Base-by-base conservation (phyloP, 1,140 invertebrate genomes). In the Drosophila watanabei region DNA sequence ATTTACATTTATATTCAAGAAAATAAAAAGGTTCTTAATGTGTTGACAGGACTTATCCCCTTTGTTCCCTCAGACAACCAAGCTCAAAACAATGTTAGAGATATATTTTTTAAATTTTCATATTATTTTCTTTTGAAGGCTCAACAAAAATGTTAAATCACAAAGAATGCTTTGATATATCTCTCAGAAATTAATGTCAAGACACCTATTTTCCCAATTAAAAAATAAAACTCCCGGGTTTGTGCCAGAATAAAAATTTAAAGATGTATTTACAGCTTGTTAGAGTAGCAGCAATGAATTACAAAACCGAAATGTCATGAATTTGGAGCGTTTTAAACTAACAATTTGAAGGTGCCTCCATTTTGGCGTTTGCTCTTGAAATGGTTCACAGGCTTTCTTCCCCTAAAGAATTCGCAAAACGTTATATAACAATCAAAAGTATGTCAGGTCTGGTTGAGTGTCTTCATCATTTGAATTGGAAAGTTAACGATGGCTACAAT, bases 371-470 rank as follows among this genome's bases (percentile, higher is more conserved):
- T 30, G 14, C 5, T 24, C 13, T 8, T 5, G 6, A 56, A 16
- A 16, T 24, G 33, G 14, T 24, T 37, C 16, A 3, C 52, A 4
- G 52, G 18, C 33, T 24, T 45, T 46, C 49, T 41, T 71, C 63
- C 68, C 68, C 68, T 56, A 30, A 13, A 13, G 4, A 46, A 48
- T 8, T 54, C 63, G 68, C 68, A 71, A 71, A 71, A 33, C 68
- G 68, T 46, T 68, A 24, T 68, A 71, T 62, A 71, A 70, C 62
- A 28, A 20, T 7, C 5, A 16, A 24, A 24, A 24, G 2, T 7
- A 14, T 41, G 10, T 28, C 24, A 24, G 24, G 20, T 28, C 20
- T 24, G 32, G n/a, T n/a, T n/a, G 4, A n/a, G n/a, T 32, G 49
- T 32, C 9, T 28, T 6, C 28, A 51, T 30, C 49, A 28, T 5